Conservation (phyloP, 2,888 invertebrate genomes). For the Ceramica pisi region DNA sequence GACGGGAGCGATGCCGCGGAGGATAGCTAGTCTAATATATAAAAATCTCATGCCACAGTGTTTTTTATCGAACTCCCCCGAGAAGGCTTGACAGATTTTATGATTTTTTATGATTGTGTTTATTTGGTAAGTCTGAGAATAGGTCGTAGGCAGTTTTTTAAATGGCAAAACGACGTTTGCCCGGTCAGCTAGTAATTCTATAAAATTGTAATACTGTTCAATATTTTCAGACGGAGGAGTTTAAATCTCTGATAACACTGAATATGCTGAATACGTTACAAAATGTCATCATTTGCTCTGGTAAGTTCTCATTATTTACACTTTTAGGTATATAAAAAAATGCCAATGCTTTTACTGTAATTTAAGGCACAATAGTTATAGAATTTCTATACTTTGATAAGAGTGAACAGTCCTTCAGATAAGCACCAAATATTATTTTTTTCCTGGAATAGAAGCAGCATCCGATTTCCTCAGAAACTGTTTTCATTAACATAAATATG, state of each 20-base stretch:
- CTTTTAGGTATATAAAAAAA: not conserved
- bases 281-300: constrained; percentile 96
- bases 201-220: not conserved
- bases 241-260: constrained; percentile 95
- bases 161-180: no score
- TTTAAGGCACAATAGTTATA: not conserved
- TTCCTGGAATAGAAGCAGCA: not conserved
- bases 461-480: not conserved
- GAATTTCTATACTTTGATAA: not conserved
- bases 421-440: not conserved
- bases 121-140: no score
- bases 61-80: no score
- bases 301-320: constrained; percentile 72
- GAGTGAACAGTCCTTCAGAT: not conserved
- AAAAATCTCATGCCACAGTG: no score
- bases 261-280: constrained; percentile 97
- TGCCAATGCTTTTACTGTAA: not conserved
- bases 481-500: not conserved
- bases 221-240: constrained; percentile 95
- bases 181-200: no score
- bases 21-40: no score
- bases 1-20: no score
- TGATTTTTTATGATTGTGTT: no score
- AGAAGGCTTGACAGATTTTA: no score
- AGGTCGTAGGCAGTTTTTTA: no score